Evolutionary conservation across 1,140 invertebrate species (phyloP).

Genomic region (Dendroctonus ponderosae): DNA sequence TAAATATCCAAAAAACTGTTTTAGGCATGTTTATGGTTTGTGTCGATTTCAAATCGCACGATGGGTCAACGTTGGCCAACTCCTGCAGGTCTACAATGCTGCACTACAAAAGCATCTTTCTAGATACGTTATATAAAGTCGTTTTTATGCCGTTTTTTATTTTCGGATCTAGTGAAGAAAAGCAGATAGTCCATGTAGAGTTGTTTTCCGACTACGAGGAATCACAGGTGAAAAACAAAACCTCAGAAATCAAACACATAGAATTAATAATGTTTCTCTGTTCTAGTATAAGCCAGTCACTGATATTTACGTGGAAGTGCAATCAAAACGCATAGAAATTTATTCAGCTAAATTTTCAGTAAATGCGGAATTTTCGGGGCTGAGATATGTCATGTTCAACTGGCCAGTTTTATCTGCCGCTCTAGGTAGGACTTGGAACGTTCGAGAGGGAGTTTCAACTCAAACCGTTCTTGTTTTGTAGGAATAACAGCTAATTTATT

Average conservation of each 20-base stretch:
- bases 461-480: slow-evolving; percentile 45
- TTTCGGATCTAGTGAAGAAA: slow-evolving; percentile 75
- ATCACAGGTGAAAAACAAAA: slow-evolving; percentile 57
- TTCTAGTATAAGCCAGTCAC: slow-evolving; percentile 74
- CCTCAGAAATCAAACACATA: not conserved
- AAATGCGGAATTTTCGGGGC: slow-evolving; percentile 79
- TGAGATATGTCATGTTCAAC: slow-evolving; percentile 86
- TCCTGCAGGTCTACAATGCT: slow-evolving; percentile 81
- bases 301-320: slow-evolving; percentile 76
- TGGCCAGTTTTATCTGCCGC: slow-evolving; percentile 78
- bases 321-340: slow-evolving; percentile 74
- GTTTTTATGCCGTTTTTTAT: slow-evolving; percentile 72
- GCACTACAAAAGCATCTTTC: slow-evolving; percentile 72
- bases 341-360: slow-evolving; percentile 77
- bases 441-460: not conserved
- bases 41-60: slow-evolving; percentile 67
- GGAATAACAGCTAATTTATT: slow-evolving; percentile 78
- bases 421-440: slow-evolving; percentile 56
- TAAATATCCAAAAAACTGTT: slow-evolving; percentile 15
- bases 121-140: slow-evolving; percentile 68
- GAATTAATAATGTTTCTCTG: not conserved
- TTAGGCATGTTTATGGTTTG: slow-evolving; percentile 92
- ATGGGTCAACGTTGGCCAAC: slow-evolving; percentile 64
- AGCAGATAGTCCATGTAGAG: slow-evolving; percentile 74
- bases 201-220: slow-evolving; percentile 82